Evolutionary conservation across 1,140 invertebrate genomes (phyloP), one percentile per base, ranked within the genome.

Genomic region (Leguminivora glycinivorella): DNA sequence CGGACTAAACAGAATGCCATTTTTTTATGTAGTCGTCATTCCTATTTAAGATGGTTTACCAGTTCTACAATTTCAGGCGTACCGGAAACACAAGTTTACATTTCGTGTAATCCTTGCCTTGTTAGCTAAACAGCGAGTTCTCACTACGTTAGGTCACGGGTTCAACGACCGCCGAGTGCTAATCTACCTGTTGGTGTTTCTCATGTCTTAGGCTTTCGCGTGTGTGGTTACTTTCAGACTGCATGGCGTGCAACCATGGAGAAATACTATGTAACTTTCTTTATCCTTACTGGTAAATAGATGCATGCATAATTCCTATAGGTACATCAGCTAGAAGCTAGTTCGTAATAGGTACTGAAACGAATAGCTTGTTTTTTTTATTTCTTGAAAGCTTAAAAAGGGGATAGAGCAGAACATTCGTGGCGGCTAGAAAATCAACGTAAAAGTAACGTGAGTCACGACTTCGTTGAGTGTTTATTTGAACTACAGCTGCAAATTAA

Each of bases 121-220:
- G 19, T 52, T 52, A 52, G 47, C 47, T 22, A 52, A 52, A 43
- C 19, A 22, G 19, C n/a, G 7, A 52, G 19, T 6, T 5, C 22
- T 17, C 19, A 52, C 7, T 22, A 52, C 47, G 47, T 52, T 52
- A 22, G 47, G 47, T 22, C 47, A n/a, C 17, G 7, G 22, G 47
- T 52, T 52, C 47, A 52, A 19, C 47, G 47, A 52, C 47, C 47
- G 4, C 47, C 17, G n/a, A 10, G 47, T 52, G 47, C 47, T 52
- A 52, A 52, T 52, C n/a, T 52, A 52, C 47, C 47, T 52, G 47
- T 52, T 52, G 47, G 6, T 52, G 10, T 52, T 19, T 22, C 47
- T 17, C 17, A 10, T 22, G 47, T 52, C 19, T 22, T 22, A 10
- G 6, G 6, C 19, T 52, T 52, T 22, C 17, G 47, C 19, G 19